A percentile compares a stretch with the other conserved stretches of the same genome.
These are phyloP conservation scores for Vultur gryphus DNA, from an alignment of 2,797 vertebrate genomes.

Conservation along the genomic window DNA sequence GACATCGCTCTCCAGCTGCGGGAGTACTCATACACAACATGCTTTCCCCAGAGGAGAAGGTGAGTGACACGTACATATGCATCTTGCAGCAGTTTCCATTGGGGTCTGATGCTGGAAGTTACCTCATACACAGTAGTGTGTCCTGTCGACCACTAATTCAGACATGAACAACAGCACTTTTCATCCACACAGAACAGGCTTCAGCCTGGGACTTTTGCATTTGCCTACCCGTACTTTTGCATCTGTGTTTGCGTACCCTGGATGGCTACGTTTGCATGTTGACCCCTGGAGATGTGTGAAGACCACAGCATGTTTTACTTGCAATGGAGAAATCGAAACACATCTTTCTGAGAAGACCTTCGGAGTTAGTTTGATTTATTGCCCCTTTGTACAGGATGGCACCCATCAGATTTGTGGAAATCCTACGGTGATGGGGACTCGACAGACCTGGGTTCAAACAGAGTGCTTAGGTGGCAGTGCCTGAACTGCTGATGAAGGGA, in stretches of 20 bases:
- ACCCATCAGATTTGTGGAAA: not conserved
- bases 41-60: not conserved
- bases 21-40: not conserved
- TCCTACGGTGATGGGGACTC: no score
- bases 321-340: not conserved
- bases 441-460: not conserved
- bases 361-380: not conserved
- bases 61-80: fast-evolving
- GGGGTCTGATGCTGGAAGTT: not conserved
- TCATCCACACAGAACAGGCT: not conserved
- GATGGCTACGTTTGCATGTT: not conserved
- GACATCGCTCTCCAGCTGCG: not conserved
- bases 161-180: not conserved
- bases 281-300: not conserved
- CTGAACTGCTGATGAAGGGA: not conserved
- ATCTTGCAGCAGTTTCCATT: not conserved
- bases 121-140: not conserved
- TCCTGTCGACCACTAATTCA: not conserved
- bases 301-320: not conserved
- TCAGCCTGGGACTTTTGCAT: not conserved
- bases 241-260: not conserved
- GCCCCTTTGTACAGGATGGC: not conserved
- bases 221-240: not conserved
- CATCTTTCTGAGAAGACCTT: not conserved
- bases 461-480: not conserved